Percentiles rank a stretch among this genome's conserved stretches.
phyloP scores from a whole-genome alignment of 2,888 invertebrate species.

The Dasysyrphus tricinctus region DNA sequence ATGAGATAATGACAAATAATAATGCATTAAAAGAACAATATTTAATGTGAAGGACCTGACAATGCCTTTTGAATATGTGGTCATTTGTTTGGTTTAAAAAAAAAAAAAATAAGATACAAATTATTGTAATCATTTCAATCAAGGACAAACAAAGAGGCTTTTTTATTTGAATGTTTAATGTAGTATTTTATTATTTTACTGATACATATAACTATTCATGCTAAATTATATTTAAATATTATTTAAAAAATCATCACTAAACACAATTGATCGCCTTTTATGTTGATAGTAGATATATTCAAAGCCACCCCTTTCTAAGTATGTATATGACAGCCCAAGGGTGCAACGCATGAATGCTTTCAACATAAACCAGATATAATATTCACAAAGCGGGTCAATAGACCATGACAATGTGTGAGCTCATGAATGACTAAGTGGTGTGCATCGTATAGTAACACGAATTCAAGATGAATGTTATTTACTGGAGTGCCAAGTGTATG shows the following conservation, averaged over 20 bases:
- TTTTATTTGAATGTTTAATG: too few species aligned
- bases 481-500: conserved; percentile 16
- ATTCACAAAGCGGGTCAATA: conserved; percentile 39
- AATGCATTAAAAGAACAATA: too few species aligned
- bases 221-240: too few species aligned
- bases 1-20: too few species aligned
- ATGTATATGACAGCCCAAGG: background rate
- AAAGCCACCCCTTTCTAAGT: background rate
- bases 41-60: too few species aligned
- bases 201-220: too few species aligned
- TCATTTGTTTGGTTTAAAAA: too few species aligned
- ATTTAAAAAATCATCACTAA: background rate
- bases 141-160: too few species aligned
- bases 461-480: conserved; percentile 21
- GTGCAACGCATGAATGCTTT: conserved; percentile 23
- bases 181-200: too few species aligned
- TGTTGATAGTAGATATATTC: background rate
- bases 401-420: conserved; percentile 59
- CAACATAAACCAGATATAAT: conserved; percentile 11
- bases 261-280: background rate
- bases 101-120: too few species aligned
- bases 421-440: conserved; percentile 63
- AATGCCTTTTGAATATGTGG: too few species aligned
- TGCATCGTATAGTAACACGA: conserved; percentile 23
- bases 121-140: too few species aligned